phyloP scores from a whole-genome alignment of 2,113 vertebrate species.

The Noturus placidus region DNA sequence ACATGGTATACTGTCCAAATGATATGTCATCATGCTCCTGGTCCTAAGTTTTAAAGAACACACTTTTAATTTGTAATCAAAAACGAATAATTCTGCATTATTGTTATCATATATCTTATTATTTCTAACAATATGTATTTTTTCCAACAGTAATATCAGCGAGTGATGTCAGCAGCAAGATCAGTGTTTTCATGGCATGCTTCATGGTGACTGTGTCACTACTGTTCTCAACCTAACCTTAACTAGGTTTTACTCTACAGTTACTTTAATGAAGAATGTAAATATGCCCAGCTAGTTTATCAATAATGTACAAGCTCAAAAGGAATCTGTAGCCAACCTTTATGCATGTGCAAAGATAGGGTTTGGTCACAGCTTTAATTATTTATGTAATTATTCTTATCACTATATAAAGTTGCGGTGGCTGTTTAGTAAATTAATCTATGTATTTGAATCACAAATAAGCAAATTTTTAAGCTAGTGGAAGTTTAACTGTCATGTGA shows the following conservation, averaged over 20 bases:
- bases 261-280: background rate
- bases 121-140: background rate
- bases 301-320: background rate
- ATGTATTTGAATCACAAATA: background rate
- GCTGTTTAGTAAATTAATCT: background rate
- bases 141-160: slow-evolving; percentile 30
- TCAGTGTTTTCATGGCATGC: slow-evolving; percentile 21
- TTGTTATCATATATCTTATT: background rate
- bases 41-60: background rate
- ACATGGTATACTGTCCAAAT: no score
- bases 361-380: background rate
- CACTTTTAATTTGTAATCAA: background rate
- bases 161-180: slow-evolving; percentile 6
- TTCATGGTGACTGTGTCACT: slow-evolving; percentile 31
- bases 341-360: background rate
- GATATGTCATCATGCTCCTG: background rate
- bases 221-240: background rate
- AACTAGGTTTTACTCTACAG: background rate
- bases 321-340: background rate
- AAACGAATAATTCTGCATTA: background rate
- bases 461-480: background rate
- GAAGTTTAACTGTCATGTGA: background rate
- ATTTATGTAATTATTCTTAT: background rate
- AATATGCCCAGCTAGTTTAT: background rate
- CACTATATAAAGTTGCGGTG: background rate